Evolutionary conservation across 2,888 invertebrate genomes (phyloP).

Genomic region (Andrena haemorrhoa): DNA sequence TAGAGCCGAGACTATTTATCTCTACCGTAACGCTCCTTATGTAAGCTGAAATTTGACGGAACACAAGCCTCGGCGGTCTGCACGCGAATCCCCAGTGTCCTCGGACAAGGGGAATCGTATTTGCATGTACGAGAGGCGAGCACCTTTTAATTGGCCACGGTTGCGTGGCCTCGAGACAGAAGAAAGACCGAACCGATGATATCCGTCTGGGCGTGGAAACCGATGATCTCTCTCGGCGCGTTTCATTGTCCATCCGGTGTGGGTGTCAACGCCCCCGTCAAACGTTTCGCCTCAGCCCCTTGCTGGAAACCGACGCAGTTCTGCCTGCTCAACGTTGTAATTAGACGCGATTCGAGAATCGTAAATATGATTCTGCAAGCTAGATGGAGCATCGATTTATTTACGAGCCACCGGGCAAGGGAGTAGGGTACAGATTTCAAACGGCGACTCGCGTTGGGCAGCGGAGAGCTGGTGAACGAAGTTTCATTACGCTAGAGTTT

Average conservation of each 20-base stretch:
- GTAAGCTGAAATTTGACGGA: not conserved
- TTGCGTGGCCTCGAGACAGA: slow-evolving; percentile 41
- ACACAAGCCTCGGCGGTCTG: not conserved
- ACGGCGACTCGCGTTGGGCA: not conserved
- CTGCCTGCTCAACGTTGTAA: slow-evolving; percentile 65
- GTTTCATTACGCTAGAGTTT: not conserved
- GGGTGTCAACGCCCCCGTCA: slow-evolving; percentile 83
- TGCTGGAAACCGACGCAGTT: slow-evolving; percentile 35
- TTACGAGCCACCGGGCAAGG: slow-evolving; percentile 40
- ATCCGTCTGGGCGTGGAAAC: slow-evolving; percentile 75
- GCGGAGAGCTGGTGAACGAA: not conserved
- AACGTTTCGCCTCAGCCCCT: slow-evolving; percentile 65
- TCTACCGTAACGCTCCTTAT: too few species aligned
- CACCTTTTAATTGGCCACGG: slow-evolving; percentile 53
- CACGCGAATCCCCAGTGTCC: not conserved
- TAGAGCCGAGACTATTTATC: too few species aligned
- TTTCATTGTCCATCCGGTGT: slow-evolving; percentile 79
- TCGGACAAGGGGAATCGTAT: slow-evolving; percentile 1
- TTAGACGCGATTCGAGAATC: slow-evolving; percentile 63
- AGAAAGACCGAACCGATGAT: slow-evolving; percentile 60
- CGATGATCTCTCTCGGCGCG: slow-evolving; percentile 66
- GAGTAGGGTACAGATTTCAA: not conserved
- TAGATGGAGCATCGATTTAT: slow-evolving; percentile 52
- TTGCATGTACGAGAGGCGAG: slow-evolving; percentile 18
- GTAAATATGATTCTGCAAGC: slow-evolving; percentile 64